Evolutionary conservation across 1,140 invertebrate genomes (phyloP).

Genomic region (Drosophila rhopaloa): DNA sequence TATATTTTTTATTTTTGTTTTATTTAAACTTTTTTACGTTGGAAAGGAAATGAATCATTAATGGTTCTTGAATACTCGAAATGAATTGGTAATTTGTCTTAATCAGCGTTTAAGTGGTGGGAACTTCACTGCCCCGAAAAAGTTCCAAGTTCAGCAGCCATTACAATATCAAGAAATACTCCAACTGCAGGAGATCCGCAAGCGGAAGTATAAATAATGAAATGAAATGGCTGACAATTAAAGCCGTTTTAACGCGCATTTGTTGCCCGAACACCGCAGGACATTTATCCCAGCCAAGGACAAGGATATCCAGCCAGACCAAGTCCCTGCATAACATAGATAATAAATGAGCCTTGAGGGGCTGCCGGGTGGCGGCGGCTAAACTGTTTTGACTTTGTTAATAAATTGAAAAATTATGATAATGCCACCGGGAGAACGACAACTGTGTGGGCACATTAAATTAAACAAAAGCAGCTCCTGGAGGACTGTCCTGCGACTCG

Average conservation of each 20-base stretch:
- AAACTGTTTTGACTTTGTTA: slow-evolving; percentile 83
- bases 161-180: slow-evolving; percentile 44
- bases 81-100: slow-evolving; percentile 68
- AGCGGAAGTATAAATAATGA: slow-evolving; percentile 76
- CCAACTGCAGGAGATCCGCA: slow-evolving; percentile 19
- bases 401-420: slow-evolving; percentile 83
- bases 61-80: slow-evolving; percentile 37
- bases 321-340: slow-evolving; percentile 57
- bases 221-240: slow-evolving; percentile 66
- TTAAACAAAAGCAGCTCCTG: slow-evolving; percentile 60
- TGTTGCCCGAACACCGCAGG: slow-evolving; percentile 64
- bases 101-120: slow-evolving; percentile 54
- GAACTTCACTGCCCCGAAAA: slow-evolving; percentile 13
- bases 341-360: slow-evolving; percentile 71
- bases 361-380: slow-evolving; percentile 28
- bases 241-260: slow-evolving; percentile 74
- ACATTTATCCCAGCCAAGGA: slow-evolving; percentile 47
- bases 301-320: slow-evolving; percentile 14
- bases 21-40: slow-evolving; percentile 42
- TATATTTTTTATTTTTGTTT: slow-evolving; percentile 10
- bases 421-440: slow-evolving; percentile 53
- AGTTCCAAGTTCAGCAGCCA: slow-evolving; percentile 47
- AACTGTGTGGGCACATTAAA: slow-evolving; percentile 74
- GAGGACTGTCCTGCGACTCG: slow-evolving; percentile 36
- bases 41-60: slow-evolving; percentile 76